Base-by-base conservation (phyloP, 2,113 vertebrate species). In the Vombatus ursinus region DNA sequence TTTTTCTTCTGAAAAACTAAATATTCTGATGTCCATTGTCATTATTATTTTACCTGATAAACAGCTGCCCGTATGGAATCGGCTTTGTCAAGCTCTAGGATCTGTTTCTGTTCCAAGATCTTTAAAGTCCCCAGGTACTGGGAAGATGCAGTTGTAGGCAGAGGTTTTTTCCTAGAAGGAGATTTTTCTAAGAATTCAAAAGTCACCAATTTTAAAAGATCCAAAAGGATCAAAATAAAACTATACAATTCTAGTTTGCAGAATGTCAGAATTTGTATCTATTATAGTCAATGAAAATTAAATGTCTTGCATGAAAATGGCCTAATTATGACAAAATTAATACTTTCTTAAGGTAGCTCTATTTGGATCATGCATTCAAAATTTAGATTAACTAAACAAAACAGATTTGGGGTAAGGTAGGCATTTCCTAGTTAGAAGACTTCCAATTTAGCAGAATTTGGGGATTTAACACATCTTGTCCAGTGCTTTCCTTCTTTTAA, bases 51-150 rank as follows among this genome's bases (percentile, higher is more conserved):
- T 98, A 99, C 99, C 99, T 99, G 99, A 97, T 99, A 99, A 98
- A 99, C 98, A 52, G 99, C 98, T 95, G 99, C 99, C 97, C 99
- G 98, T 92, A 99, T 96, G 19, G 98, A 98, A 98, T 99, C 99
- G 52, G 99, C 98, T 94, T 95, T 96, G 93, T 98, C 98, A 53
- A 98, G 97, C 84, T 99, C 98, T 50, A 97, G 25, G 23, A 48
- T 98, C 26, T 98, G 98, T 47, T 98, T 98, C 37, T 98, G 97
- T 4, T 99, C 99, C 97, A 99, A 98, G 94, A 99, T 92, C 97
- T 99, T 99, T 96, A 99, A 97, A 1, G 98, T 98, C 25, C 99
- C 99, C 96, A 99, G 97, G 97, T 99, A 99, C 12, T 98, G 99
- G 95, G 99, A 99, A 92, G 98, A 98, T 96, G 98, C 90, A 97